These are phyloP conservation scores for Babylonia areolata DNA, from an alignment of 1,140 invertebrate species.

Conservation along the genomic window DNA sequence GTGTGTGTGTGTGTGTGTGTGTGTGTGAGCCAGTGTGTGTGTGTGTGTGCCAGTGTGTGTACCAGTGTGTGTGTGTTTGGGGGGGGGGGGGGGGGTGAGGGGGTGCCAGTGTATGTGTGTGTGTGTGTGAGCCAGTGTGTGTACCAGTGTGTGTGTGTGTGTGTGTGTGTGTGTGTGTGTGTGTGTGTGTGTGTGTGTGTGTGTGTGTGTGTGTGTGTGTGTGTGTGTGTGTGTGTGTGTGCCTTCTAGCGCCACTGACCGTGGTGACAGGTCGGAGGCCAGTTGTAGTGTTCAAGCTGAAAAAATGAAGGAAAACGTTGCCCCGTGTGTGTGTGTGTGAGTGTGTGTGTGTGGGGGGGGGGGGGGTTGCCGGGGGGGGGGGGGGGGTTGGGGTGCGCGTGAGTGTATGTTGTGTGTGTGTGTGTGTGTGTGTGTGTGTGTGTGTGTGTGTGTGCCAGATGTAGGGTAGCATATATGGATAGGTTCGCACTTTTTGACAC, in stretches of 20 bases:
- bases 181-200: constrained; percentile 13
- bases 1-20: no score
- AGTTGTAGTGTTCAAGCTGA: no score
- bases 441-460: background rate
- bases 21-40: no score
- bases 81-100: no score
- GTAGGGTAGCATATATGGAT: background rate
- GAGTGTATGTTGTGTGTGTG: background rate
- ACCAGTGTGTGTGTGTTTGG: no score
- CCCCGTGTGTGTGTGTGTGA: background rate
- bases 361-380: no score
- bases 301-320: no score
- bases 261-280: no score
- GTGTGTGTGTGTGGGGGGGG: constrained; percentile 11
- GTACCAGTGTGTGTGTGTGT: background rate
- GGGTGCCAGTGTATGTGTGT: no score
- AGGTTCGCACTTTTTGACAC: background rate
- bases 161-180: constrained; percentile 14
- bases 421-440: background rate
- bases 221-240: background rate
- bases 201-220: background rate
- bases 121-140: background rate
- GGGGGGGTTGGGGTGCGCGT: no score
- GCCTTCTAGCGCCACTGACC: no score
- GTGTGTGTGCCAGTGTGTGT: no score